phyloP scores from a whole-genome alignment of 2,888 invertebrate genomes.

The Epicampocera succincta region DNA sequence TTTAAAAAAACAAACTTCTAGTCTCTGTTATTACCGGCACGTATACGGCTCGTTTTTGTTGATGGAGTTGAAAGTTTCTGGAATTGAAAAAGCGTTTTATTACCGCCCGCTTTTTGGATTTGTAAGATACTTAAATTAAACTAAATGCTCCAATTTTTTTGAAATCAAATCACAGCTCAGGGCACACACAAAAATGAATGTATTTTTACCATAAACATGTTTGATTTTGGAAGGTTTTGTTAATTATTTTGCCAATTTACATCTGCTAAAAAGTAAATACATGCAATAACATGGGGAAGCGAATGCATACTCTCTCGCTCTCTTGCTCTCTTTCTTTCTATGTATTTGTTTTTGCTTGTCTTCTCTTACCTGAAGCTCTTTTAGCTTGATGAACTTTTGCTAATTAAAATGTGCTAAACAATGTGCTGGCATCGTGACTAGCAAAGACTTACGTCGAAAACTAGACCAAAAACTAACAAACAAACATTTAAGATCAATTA shows the following conservation, averaged over 20 bases:
- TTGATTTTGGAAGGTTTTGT: not conserved
- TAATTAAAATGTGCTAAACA: conserved; percentile 66
- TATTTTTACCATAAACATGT: not conserved
- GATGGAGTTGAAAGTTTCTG: too few relatives aligned
- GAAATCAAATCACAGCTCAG: conserved; percentile 31
- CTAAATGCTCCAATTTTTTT: conserved; percentile 54
- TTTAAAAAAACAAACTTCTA: too few relatives aligned
- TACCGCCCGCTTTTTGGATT: not conserved
- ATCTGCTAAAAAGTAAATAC: conserved; percentile 11
- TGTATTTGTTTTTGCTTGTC: not conserved
- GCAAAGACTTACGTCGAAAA: not conserved
- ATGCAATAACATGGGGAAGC: too few relatives aligned
- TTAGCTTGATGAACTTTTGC: conserved; percentile 54
- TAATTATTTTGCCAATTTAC: not conserved
- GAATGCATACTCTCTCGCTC: too few relatives aligned
- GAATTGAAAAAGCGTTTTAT: not conserved
- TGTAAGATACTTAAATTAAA: conserved; percentile 15
- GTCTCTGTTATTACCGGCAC: too few relatives aligned
- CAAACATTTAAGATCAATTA: not conserved
- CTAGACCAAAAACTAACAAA: not conserved
- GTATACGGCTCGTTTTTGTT: too few relatives aligned
- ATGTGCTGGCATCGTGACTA: not conserved
- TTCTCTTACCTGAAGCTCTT: conserved; percentile 2
- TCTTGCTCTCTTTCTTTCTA: too few relatives aligned
- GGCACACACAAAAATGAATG: conserved; percentile 5